phyloP scores from a whole-genome alignment of 2,113 vertebrate genomes.

The Psophia crepitans region DNA sequence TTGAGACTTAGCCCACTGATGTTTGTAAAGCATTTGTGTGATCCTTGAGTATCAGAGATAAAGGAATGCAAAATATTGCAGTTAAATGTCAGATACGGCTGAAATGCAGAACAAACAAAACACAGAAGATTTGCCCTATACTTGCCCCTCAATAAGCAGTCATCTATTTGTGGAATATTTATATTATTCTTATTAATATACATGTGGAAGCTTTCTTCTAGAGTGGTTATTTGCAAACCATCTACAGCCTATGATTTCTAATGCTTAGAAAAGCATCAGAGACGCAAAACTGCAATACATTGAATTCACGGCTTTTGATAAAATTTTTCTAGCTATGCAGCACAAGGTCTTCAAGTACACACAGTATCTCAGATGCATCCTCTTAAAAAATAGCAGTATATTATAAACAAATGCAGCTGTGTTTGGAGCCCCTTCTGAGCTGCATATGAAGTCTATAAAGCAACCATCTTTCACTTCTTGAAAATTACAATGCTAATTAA shows the following conservation, averaged over 20 bases:
- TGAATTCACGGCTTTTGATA: conserved; percentile 74
- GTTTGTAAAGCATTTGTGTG: neutral
- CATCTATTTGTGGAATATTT: conserved; percentile 40
- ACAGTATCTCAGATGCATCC: conserved; percentile 45
- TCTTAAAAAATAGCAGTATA: conserved; percentile 62
- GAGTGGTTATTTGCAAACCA: conserved; percentile 69
- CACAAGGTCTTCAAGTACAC: conserved; percentile 66
- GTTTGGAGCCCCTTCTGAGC: conserved; percentile 63
- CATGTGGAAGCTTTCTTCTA: neutral
- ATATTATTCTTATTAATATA: conserved; percentile 37
- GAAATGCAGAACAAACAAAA: neutral
- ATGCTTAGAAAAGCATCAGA: conserved; percentile 64
- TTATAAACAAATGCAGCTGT: conserved; percentile 9
- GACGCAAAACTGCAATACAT: conserved; percentile 61
- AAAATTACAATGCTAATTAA: conserved; percentile 64
- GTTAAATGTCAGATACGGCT: neutral
- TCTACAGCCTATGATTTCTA: conserved; percentile 56
- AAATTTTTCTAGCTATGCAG: conserved; percentile 57
- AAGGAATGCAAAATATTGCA: conserved; percentile 9
- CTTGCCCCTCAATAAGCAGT: neutral
- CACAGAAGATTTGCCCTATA: neutral
- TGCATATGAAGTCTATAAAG: conserved; percentile 69
- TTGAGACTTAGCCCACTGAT: neutral
- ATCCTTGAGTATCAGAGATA: neutral
- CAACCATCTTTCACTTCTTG: conserved; percentile 29